Evolutionary conservation across 2,797 vertebrate genomes (phyloP).

Genomic region (Hippopotamyrus pictus): DNA sequence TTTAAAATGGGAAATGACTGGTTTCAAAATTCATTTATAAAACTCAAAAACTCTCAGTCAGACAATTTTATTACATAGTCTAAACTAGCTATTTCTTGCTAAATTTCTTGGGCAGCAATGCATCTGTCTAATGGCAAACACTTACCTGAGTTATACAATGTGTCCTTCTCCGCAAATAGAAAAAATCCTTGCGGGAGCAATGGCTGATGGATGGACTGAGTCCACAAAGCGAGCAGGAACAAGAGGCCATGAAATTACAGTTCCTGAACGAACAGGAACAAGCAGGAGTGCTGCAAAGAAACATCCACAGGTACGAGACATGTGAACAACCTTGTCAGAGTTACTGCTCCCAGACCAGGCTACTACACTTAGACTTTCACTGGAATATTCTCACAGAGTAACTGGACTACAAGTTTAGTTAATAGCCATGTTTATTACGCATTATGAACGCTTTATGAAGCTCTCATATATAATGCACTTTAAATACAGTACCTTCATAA

Average conservation of each 20-base stretch:
- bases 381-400: no score
- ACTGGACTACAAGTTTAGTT: not conserved
- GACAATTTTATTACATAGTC: not conserved
- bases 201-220: slow-evolving; percentile 91
- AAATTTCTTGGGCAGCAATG: not conserved
- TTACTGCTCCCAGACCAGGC: slow-evolving; percentile 24
- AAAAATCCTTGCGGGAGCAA: slow-evolving; percentile 86
- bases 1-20: not conserved
- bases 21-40: not conserved
- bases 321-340: slow-evolving; percentile 15
- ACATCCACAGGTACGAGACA: slow-evolving; percentile 73
- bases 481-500: not conserved
- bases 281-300: slow-evolving; percentile 69
- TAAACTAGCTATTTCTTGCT: not conserved
- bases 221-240: slow-evolving; percentile 72
- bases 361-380: not conserved
- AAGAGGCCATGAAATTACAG: slow-evolving; percentile 78
- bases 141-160: not conserved
- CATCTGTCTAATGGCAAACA: not conserved
- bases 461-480: not conserved
- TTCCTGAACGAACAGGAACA: slow-evolving; percentile 71
- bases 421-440: not conserved
- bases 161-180: slow-evolving; percentile 55
- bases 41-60: not conserved
- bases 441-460: not conserved